Evolutionary conservation across 2,113 vertebrate genomes (phyloP).

Genomic region (Podiceps cristatus): DNA sequence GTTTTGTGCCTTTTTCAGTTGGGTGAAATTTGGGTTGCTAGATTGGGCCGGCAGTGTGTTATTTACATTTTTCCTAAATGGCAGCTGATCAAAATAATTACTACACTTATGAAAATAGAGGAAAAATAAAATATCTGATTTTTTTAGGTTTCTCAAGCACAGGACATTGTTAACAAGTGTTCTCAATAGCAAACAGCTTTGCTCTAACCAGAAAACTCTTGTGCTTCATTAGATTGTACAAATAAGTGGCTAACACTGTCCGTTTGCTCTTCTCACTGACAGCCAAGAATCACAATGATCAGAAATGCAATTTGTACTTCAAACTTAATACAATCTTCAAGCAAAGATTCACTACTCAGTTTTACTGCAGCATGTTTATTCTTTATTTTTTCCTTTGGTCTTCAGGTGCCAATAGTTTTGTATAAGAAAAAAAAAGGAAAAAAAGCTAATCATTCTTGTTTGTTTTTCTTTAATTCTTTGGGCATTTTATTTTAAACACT

Average conservation of each 20-base stretch:
- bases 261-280: neutral
- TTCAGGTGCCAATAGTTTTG: neutral
- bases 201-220: neutral
- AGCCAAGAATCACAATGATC: neutral
- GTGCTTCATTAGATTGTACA: neutral
- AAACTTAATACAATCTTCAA: neutral
- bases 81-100: conserved; percentile 2
- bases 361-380: neutral
- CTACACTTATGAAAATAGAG: neutral
- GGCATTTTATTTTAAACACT: neutral
- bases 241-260: neutral
- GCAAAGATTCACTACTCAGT: neutral
- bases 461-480: neutral
- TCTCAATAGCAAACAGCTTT: neutral
- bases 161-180: neutral
- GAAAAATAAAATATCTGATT: neutral
- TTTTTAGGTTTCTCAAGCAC: neutral
- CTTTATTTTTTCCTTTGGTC: neutral
- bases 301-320: neutral
- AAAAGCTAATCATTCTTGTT: neutral
- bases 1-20: neutral
- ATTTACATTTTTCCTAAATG: neutral
- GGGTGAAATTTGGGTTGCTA: neutral
- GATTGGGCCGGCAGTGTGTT: neutral
- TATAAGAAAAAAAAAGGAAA: neutral